Conservation (phyloP, 2,113 vertebrate species). For the Gallinago undulata region DNA sequence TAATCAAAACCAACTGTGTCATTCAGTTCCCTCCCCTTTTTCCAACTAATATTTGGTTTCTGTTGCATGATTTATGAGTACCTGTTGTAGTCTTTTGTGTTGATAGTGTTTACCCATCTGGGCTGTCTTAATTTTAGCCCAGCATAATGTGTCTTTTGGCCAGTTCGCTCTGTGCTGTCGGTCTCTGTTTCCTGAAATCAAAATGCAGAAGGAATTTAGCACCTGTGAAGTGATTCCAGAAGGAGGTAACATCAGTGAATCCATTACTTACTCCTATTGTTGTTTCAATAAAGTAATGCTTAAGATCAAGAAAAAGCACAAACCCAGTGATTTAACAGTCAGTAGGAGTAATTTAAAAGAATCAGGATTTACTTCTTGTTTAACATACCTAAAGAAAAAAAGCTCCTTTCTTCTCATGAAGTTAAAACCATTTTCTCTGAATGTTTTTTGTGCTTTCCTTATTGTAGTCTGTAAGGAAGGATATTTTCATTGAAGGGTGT, state of each 20-base stretch:
- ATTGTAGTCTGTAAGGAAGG: background rate
- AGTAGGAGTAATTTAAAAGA: background rate
- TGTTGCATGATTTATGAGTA: constrained; percentile 60
- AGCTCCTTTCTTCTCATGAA: background rate
- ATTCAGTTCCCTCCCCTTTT: background rate
- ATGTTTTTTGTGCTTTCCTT: background rate
- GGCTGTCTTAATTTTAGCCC: constrained; percentile 47
- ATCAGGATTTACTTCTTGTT: background rate
- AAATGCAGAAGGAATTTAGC: constrained; percentile 39
- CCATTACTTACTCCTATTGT: background rate
- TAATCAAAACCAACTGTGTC: constrained; percentile 41
- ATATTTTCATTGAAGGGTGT: background rate
- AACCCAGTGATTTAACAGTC: background rate
- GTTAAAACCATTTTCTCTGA: background rate
- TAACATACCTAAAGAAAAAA: background rate
- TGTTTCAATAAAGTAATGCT: background rate
- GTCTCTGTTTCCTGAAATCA: constrained; percentile 34
- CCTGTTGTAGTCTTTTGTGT: constrained; percentile 49
- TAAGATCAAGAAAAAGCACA: background rate
- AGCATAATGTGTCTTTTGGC: constrained; percentile 42
- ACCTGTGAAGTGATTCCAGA: constrained; percentile 45
- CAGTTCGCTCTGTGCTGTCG: background rate
- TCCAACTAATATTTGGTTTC: constrained; percentile 20
- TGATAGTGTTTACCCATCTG: constrained; percentile 51
- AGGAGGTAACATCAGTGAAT: constrained; percentile 34